Conservation (phyloP, 2,113 vertebrate genomes). For the Tenrec ecaudatus region DNA sequence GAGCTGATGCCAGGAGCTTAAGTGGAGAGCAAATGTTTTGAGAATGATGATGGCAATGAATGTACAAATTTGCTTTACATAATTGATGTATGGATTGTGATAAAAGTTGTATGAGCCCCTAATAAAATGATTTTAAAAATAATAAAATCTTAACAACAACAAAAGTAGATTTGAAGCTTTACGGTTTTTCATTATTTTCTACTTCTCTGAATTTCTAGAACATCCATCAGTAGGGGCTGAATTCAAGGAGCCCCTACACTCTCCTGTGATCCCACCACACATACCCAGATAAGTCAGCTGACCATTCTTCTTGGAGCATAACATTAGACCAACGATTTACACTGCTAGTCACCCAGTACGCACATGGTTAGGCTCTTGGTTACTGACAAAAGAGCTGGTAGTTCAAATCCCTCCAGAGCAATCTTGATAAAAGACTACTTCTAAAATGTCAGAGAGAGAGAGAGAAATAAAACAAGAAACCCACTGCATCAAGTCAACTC, state of each 20-base stretch:
- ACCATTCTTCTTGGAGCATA: background rate
- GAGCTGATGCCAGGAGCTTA: too few species aligned
- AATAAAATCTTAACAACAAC: too few species aligned
- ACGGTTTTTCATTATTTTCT: background rate
- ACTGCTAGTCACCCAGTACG: background rate
- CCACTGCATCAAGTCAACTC: too few species aligned
- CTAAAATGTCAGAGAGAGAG: background rate
- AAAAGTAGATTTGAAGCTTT: background rate
- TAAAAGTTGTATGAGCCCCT: too few species aligned
- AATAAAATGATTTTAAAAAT: too few species aligned
- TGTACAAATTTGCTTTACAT: too few species aligned
- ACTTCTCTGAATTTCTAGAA: conserved; percentile 43
- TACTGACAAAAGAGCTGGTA: background rate
- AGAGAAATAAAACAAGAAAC: too few species aligned
- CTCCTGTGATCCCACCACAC: fast-evolving
- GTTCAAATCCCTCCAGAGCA: background rate
- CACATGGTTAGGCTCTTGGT: background rate
- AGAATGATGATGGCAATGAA: too few species aligned
- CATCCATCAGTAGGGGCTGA: background rate
- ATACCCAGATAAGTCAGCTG: background rate
- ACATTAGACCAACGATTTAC: background rate
- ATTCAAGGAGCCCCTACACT: background rate
- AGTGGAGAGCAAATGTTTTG: too few species aligned
- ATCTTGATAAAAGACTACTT: background rate
- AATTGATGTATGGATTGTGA: too few species aligned